Evolutionary conservation across 2,888 invertebrate genomes (phyloP), one percentile per base, ranked within the genome.

Genomic region (Flexamia atlantica): DNA sequence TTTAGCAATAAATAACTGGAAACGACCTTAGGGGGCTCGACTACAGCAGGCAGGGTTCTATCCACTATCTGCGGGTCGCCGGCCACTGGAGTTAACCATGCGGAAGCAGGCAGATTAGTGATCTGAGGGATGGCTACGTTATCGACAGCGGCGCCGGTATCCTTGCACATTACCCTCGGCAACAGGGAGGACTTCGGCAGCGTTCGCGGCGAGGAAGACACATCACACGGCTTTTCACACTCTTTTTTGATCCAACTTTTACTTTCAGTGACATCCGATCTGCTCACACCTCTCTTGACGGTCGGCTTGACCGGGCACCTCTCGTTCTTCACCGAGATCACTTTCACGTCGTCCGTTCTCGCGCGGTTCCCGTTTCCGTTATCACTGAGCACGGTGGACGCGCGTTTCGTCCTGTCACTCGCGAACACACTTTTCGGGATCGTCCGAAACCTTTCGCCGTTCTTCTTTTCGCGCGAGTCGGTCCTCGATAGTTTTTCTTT

Each of bases 141-240:
- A 64, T 30, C 30, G 64, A 12, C 14, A 23, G 3, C 57, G 0
- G 12, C 30, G 5, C 3, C 20, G 53, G 23, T 64, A 64, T 64
- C 64, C 30, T 28, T 64, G 30, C 64, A 28, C 64, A 64, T 64
- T 64, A 64, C 64, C 64, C 64, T 64, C 2, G 64, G 64, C 28
- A 14, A 64, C 0, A 30, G 14, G 28, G 57, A 9, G 14, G 53
- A n/a, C 0, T 28, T 5, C 30, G 0, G 28, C 64, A 28, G 64
- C 28, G 12, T 57, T 23, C 25, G 2, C 28, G 12, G 5, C 2
- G 64, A 30, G 10, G 64, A 30, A 1, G 64, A 64, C 28, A 64
- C 30, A 64, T 28, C 17, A 12, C 25, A 64, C 23, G 23, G 2
- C 64, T 64, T 64, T 64, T 64, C 64, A 4, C 64, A 57, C 9